phyloP scores from a whole-genome alignment of 2,113 vertebrate genomes.

The Phrynosoma platyrhinos region DNA sequence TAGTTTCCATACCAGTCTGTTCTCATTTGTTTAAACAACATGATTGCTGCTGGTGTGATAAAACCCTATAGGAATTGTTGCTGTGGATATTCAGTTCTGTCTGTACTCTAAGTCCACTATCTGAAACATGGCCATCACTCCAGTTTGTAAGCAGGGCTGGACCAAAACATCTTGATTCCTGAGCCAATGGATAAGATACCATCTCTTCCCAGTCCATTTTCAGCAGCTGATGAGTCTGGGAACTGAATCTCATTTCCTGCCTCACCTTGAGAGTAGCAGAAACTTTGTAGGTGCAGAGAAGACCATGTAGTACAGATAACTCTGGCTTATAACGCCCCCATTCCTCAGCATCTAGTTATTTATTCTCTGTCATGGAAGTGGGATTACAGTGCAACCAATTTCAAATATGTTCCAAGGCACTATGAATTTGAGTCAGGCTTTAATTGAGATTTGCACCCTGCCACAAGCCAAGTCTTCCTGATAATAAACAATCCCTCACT shows the following conservation, averaged over 20 bases:
- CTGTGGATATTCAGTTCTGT: background rate
- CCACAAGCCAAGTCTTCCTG: background rate
- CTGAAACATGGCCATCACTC: background rate
- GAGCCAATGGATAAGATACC: background rate
- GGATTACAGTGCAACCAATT: background rate
- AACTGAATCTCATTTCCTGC: background rate
- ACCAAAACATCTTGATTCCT: background rate
- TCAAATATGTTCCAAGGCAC: background rate
- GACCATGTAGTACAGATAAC: too few relatives aligned
- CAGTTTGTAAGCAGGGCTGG: background rate
- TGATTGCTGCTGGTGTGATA: too few relatives aligned
- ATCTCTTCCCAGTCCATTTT: background rate
- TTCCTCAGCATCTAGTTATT: too few relatives aligned
- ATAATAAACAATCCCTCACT: background rate
- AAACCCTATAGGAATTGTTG: background rate
- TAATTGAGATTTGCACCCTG: background rate
- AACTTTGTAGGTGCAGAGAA: too few relatives aligned
- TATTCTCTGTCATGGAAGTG: too few relatives aligned
- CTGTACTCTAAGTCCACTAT: too few relatives aligned
- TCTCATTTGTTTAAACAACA: too few relatives aligned
- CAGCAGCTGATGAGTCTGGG: background rate
- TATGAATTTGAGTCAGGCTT: background rate
- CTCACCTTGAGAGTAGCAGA: too few relatives aligned
- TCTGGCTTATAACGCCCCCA: too few relatives aligned
- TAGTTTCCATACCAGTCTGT: too few relatives aligned